Evolutionary conservation across 92 coral and sea anemone genomes (phyloP).

Genomic region (Metridium senile): DNA sequence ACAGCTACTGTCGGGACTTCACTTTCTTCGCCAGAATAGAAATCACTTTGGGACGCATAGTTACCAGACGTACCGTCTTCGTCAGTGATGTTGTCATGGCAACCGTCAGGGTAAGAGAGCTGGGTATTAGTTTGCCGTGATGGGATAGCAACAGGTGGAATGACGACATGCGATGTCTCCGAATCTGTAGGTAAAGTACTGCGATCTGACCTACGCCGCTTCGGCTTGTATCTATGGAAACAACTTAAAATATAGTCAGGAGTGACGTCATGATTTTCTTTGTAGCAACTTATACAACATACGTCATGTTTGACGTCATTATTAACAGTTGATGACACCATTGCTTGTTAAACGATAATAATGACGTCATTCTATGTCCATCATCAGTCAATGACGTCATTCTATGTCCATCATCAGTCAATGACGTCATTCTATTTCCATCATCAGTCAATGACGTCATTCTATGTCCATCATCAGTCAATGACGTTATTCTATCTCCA

Average conservation of each 20-base stretch:
- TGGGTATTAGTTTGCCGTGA: background rate
- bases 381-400: too few species aligned
- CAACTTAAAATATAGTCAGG: background rate
- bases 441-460: too few species aligned
- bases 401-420: too few species aligned
- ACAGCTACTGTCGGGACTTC: background rate
- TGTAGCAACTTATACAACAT: too few species aligned
- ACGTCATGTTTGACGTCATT: too few species aligned
- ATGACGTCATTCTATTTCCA: too few species aligned
- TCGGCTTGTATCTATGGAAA: slow-evolving; percentile 1
- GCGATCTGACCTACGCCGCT: background rate
- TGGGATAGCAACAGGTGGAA: background rate
- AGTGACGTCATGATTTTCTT: too few species aligned
- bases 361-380: too few species aligned
- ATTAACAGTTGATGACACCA: too few species aligned
- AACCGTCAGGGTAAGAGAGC: background rate
- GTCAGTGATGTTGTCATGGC: background rate
- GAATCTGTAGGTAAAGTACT: background rate
- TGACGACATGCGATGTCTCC: background rate
- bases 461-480: too few species aligned
- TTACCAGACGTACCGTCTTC: background rate
- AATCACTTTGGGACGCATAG: background rate
- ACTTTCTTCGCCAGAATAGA: background rate
- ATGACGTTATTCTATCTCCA: too few species aligned
- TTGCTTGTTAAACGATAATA: too few species aligned